Evolutionary conservation across 1,140 invertebrate genomes (phyloP).

Genomic region (Ephestia elutella): DNA sequence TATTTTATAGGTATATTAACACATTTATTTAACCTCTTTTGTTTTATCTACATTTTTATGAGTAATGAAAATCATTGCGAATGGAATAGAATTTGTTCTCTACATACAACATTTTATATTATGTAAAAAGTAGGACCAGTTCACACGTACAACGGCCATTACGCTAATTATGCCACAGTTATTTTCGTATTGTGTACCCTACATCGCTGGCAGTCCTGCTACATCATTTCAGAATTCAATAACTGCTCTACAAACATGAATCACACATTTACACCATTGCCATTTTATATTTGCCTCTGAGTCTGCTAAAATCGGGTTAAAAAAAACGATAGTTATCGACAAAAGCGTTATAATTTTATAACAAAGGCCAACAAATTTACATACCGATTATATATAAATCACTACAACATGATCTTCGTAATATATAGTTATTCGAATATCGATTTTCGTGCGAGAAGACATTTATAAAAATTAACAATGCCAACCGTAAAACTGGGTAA

Average conservation of each 20-base stretch:
- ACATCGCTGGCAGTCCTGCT: constrained; percentile 11
- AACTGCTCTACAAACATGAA: neutral
- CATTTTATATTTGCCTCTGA: too few relatives aligned
- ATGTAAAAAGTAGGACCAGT: neutral
- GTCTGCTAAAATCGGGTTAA: constrained; percentile 3
- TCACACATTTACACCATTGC: neutral
- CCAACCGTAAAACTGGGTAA: constrained; percentile 58
- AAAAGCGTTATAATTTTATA: neutral
- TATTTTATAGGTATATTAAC: too few relatives aligned
- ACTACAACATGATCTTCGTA: constrained; percentile 72
- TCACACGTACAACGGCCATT: neutral
- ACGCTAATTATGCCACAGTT: constrained; percentile 31
- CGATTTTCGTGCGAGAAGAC: constrained; percentile 72
- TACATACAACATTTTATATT: too few relatives aligned
- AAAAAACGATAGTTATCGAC: constrained; percentile 17
- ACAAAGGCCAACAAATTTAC: constrained; percentile 11
- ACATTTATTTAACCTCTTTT: too few relatives aligned
- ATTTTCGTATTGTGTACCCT: constrained; percentile 29
- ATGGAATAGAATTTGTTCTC: too few relatives aligned
- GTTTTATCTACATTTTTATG: too few relatives aligned
- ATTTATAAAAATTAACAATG: constrained; percentile 46
- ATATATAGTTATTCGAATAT: constrained; percentile 76
- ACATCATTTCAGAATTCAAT: neutral
- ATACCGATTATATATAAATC: constrained; percentile 51
- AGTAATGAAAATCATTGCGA: too few relatives aligned